Evolutionary conservation across 1,140 invertebrate species (phyloP), one percentile per base, ranked within the genome.

Genomic region (Anastrepha obliqua): DNA sequence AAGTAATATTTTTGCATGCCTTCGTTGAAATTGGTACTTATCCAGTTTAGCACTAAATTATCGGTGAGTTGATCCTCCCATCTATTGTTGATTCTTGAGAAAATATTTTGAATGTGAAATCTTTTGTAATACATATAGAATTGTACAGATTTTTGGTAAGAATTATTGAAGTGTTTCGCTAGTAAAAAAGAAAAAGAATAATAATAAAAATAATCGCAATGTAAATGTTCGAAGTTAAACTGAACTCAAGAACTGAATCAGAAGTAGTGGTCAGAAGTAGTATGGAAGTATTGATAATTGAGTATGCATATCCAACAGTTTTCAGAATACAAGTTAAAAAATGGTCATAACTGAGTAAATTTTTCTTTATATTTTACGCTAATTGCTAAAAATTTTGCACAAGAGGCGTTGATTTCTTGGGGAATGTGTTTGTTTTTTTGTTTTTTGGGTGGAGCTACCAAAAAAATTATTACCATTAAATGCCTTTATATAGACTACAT

Each of bases 331-430:
- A 87, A 87, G 47, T 47, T 42, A 70, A 87, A 55, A 87, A 74
- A 65, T 51, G 39, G 39, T 5, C 4, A 42, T 42, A 51, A 39
- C 51, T 87, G 17, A 86, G 42, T 65, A 64, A 65, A 86, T 42
- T 62, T 39, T 86, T 86, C 17, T 15, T 60, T 85, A 7, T 11
- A 39, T 74, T 81, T 8, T 81, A 86, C 13, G 42, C 59, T 60
- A 86, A 62, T 8, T 5, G 8, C 29, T 55, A 44, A 86, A 15
- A 86, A n/a, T 60, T 59, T 86, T 62, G 59, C 85, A 15, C 9
- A 60, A 42, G 87, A 89, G 89, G 89, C 89, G 90, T 89, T 88
- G 91, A 92, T 92, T 92, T 92, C 91, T 92, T 92, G 91, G 89
- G 59, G 39, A 44, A 85, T 81, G 87, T 87, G 88, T 87, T 87